These are phyloP conservation scores for Agonopterix arenella DNA, from an alignment of 2,888 invertebrate species.

Conservation along the genomic window DNA sequence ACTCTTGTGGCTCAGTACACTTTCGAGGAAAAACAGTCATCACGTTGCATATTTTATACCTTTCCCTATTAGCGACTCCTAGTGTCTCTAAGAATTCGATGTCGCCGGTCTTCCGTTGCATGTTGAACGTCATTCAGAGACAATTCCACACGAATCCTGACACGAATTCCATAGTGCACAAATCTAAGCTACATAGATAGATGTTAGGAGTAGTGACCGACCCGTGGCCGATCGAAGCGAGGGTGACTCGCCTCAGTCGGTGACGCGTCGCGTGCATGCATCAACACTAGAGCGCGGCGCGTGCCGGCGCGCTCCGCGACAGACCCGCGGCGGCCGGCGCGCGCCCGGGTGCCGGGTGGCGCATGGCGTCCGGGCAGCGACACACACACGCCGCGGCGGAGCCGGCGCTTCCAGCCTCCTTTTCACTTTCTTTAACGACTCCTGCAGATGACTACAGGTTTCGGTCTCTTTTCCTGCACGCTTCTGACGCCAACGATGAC, in stretches of 20 bases:
- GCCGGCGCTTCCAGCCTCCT: conserved; percentile 63
- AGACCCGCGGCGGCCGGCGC: conserved; percentile 16
- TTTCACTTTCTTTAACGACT: conserved; percentile 32
- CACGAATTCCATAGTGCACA: conserved; percentile 57
- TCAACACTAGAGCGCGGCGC: conserved; percentile 45
- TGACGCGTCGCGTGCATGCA: conserved; percentile 56
- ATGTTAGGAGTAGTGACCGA: conserved; percentile 49
- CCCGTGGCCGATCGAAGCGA: conserved; percentile 35
- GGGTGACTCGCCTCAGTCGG: conserved; percentile 29
- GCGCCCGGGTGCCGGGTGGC: conserved; percentile 19
- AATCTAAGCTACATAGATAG: conserved; percentile 38
- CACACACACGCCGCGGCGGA: conserved; percentile 69
- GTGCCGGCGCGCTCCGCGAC: conserved; percentile 25
- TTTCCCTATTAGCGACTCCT: conserved; percentile 72
- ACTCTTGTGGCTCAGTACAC: conserved; percentile 59
- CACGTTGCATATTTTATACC: conserved; percentile 75
- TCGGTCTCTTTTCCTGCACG: neutral
- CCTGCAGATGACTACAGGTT: neutral
- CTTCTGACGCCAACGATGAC: neutral
- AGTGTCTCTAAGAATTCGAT: conserved; percentile 56
- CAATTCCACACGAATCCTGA: conserved; percentile 45
- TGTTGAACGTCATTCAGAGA: conserved; percentile 56
- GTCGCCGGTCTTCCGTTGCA: conserved; percentile 67
- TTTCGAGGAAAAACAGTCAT: conserved; percentile 63
- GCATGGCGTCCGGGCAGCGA: conserved; percentile 39